A percentile compares a stretch with the other conserved stretches of the same genome.
Conservation (phyloP, 2,888 invertebrate species). For the Drosophila neotestacea region DNA sequence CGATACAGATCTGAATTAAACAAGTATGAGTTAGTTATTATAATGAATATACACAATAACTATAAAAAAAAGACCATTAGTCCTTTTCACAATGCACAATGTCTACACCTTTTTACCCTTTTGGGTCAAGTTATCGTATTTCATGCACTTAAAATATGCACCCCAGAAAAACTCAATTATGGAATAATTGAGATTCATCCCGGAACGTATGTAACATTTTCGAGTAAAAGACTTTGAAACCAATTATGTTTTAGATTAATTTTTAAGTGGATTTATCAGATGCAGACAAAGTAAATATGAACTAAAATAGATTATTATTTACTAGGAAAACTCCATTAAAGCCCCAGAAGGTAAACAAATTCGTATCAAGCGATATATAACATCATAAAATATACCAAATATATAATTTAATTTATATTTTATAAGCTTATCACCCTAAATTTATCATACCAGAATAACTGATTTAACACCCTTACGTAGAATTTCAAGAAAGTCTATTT, state of each 20-base stretch:
- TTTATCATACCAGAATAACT: no score
- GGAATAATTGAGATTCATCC: slow-evolving; percentile 27
- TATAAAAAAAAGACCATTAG: neutral
- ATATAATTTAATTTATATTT: neutral
- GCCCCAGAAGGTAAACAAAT: no score
- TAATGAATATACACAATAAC: neutral
- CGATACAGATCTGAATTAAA: no score
- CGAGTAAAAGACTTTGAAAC: slow-evolving; percentile 20
- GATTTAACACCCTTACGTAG: no score
- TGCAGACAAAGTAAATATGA: neutral
- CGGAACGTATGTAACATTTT: slow-evolving; percentile 29
- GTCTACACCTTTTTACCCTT: slow-evolving; percentile 22
- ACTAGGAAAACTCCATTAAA: neutral
- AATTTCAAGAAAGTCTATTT: no score
- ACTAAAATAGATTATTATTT: neutral
- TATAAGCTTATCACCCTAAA: no score
- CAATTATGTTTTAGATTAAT: slow-evolving; percentile 38
- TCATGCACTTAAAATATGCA: slow-evolving; percentile 41
- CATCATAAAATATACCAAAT: no score
- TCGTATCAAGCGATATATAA: no score
- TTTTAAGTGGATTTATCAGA: slow-evolving; percentile 20
- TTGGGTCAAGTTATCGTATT: slow-evolving; percentile 16
- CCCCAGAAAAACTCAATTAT: slow-evolving; percentile 46
- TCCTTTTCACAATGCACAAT: neutral
- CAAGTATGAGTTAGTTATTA: no score